Conservation (phyloP, 2,113 vertebrate genomes). For the Varanus komodoensis region DNA sequence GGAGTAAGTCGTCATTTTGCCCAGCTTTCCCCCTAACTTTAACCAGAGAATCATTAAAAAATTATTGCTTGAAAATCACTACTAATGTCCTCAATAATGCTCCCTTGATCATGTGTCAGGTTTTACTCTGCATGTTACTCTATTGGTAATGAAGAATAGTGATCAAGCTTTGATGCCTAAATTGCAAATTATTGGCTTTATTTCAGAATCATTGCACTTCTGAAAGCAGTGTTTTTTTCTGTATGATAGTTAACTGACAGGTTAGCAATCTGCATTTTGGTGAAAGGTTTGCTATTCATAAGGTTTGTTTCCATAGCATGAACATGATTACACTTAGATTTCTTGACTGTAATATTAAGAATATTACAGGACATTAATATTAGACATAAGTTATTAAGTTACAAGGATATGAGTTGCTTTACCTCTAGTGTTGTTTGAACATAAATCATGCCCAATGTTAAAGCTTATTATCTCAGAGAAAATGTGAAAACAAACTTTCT, state of each 20-base stretch:
- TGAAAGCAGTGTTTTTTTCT: background rate
- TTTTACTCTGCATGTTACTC: background rate
- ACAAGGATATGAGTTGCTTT: background rate
- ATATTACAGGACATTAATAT: no score
- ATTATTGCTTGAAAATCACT: background rate
- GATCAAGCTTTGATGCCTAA: background rate
- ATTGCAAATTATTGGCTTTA: background rate
- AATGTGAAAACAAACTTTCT: background rate
- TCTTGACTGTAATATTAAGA: background rate
- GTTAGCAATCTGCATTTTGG: background rate
- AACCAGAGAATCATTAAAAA: background rate
- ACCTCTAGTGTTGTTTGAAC: background rate
- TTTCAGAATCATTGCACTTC: background rate
- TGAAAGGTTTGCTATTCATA: background rate
- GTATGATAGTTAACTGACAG: background rate
- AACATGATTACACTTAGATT: background rate
- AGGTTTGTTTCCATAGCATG: background rate
- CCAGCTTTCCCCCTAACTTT: background rate
- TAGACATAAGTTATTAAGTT: background rate
- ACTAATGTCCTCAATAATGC: background rate
- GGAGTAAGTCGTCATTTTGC: background rate
- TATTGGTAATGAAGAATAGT: slow-evolving; percentile 23
- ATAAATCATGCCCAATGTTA: background rate
- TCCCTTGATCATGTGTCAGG: background rate
- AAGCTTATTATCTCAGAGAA: background rate